Evolutionary conservation across 2,888 invertebrate species (phyloP).

Genomic region (Nysson spinosus): DNA sequence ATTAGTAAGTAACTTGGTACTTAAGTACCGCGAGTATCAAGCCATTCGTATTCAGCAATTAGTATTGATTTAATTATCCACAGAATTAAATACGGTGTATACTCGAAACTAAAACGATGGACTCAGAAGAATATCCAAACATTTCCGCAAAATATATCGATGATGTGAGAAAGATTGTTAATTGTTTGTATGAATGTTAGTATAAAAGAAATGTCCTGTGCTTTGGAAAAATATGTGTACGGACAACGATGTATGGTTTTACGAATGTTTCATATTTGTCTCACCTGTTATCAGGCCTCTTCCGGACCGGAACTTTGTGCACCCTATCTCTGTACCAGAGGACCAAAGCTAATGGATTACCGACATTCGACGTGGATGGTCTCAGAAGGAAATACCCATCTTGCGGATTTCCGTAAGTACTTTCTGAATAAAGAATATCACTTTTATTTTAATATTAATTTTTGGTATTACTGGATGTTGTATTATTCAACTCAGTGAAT

Average conservation of each 20-base stretch:
- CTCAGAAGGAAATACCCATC: slow-evolving; percentile 75
- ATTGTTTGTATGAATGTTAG: no score
- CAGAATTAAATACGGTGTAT: no score
- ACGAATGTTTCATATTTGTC: not conserved
- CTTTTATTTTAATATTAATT: not conserved
- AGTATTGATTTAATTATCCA: no score
- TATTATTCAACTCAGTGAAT: no score
- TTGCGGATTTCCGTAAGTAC: slow-evolving; percentile 66
- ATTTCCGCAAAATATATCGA: not conserved
- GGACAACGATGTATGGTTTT: slow-evolving; percentile 1
- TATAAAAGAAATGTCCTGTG: slow-evolving; percentile 13
- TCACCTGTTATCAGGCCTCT: slow-evolving; percentile 73
- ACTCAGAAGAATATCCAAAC: slow-evolving; percentile 2
- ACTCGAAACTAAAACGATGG: slow-evolving; percentile 19
- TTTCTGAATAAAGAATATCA: slow-evolving; percentile 40
- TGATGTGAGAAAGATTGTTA: no score
- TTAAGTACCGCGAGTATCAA: no score
- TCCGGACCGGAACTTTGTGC: slow-evolving; percentile 76
- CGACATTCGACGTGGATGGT: slow-evolving; percentile 72
- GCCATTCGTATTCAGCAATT: no score
- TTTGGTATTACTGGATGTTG: no score
- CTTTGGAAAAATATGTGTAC: not conserved
- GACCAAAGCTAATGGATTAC: slow-evolving; percentile 76
- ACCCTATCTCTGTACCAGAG: slow-evolving; percentile 74
- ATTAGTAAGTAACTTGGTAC: no score